phyloP scores from a whole-genome alignment of 2,888 invertebrate genomes.

The Amblyteles armatorius region DNA sequence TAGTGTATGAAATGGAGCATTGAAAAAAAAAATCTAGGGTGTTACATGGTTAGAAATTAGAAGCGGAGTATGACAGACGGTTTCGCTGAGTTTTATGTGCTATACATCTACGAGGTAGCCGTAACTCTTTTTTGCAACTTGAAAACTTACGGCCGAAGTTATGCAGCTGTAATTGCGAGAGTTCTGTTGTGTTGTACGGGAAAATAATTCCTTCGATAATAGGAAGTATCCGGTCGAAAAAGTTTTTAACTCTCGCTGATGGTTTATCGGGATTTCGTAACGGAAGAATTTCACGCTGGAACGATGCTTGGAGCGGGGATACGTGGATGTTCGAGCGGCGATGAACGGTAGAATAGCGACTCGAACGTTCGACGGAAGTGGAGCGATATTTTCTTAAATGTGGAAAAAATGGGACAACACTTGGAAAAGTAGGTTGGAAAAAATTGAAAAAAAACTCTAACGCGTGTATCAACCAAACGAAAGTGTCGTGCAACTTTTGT shows the following conservation, averaged over 20 bases:
- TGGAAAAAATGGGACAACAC: background rate
- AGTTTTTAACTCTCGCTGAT: background rate
- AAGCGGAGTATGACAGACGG: background rate
- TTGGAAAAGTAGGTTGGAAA: background rate
- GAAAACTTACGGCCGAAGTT: background rate
- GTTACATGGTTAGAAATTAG: slow-evolving; percentile 13
- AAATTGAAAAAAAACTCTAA: background rate
- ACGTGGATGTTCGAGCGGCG: background rate
- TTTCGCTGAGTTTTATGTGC: background rate
- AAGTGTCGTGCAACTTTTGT: background rate
- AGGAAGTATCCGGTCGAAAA: slow-evolving; percentile 10
- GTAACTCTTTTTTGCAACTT: slow-evolving; percentile 8
- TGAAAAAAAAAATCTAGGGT: background rate
- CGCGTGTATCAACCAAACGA: background rate
- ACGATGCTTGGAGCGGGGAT: background rate
- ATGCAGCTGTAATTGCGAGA: background rate
- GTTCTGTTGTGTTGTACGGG: background rate
- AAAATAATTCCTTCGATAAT: slow-evolving; percentile 23
- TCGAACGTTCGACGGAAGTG: background rate
- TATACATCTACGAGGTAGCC: background rate
- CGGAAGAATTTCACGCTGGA: background rate
- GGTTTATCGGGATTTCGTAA: slow-evolving; percentile 13
- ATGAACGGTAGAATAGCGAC: background rate
- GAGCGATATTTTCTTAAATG: background rate
- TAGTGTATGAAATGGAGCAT: background rate